Evolutionary conservation across 2,797 vertebrate genomes (phyloP).

Genomic region (Hemibagrus guttatus): DNA sequence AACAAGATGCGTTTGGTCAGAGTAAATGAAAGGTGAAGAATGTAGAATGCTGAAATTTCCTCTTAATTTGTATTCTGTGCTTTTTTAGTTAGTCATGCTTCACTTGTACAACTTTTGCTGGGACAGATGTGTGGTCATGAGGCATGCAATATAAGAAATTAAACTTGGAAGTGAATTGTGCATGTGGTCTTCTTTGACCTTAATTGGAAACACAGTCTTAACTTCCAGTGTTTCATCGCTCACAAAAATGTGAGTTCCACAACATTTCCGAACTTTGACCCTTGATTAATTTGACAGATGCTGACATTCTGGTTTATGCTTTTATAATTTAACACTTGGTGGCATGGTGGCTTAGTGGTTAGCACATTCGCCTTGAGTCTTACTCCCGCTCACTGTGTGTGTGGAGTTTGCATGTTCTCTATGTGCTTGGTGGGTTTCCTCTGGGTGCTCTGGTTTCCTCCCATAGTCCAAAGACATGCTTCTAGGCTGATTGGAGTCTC

Average conservation of each 20-base stretch:
- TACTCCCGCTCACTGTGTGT: no score
- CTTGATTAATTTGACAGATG: neutral
- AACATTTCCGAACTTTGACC: neutral
- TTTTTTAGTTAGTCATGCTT: neutral
- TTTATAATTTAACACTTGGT: neutral
- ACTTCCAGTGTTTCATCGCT: neutral
- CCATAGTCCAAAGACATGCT: no score
- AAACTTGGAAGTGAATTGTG: neutral
- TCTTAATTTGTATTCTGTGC: neutral
- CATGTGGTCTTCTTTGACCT: neutral
- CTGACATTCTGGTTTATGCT: neutral
- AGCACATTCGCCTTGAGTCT: no score
- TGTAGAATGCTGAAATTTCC: neutral
- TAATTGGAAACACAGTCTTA: neutral
- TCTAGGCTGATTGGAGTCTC: no score
- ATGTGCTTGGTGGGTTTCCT: no score
- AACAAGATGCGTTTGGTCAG: neutral
- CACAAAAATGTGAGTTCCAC: neutral
- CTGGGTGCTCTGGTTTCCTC: no score
- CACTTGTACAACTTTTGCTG: neutral
- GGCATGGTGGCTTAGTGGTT: no score
- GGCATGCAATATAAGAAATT: conserved; percentile 2
- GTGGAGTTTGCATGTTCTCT: no score
- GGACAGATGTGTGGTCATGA: neutral
- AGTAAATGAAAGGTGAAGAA: neutral